Evolutionary conservation across 2,113 vertebrate genomes (phyloP), one percentile per base, ranked within the genome.

Genomic region (Todiramphus saurophagus): DNA sequence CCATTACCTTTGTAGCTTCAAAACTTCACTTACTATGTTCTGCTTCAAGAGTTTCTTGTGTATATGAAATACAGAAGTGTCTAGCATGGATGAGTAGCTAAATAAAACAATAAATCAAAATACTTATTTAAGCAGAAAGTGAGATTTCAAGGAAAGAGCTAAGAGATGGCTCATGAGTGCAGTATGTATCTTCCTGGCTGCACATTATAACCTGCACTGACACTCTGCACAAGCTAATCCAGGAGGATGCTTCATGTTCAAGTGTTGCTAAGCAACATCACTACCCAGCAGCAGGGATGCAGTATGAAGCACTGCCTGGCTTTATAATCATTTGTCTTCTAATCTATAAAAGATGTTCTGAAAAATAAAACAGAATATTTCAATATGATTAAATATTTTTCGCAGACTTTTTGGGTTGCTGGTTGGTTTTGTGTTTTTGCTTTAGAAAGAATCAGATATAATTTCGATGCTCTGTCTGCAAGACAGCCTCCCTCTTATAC

Each of bases 231-330:
- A 93, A 98, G 55, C 88, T 94, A 96, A 37, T 94, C 16, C 31
- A 79, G 66, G 66, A 95, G 33, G 66, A 96, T 94, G 91, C 86
- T 96, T 95, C 89, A 17, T 95, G 93, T 88, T 82, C 89, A 81
- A 86, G 44, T 63, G 97, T 98, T 98, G 97, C 98, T 97, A 97
- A 92, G 98, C 97, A 98, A 98, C 97, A 11, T 89, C 96, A 94
- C 79, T 93, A 87, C 53, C 83, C 97, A 96, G 93, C 86, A 97
- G 79, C 79, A 93, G 69, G 78, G 85, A 97, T 96, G 96, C 86
- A 85, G 51, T 73, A 87, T 67, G 91, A 97, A 96, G 75, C 87
- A 76, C 87, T 92, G 83, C 60, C 87, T 90, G 81, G 35, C 60
- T 93, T 96, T 88, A 93, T 92, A 95, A 96, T 59, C 33, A 84